Percentiles rank a stretch among this genome's conserved stretches.
phyloP scores from a whole-genome alignment of 2,888 invertebrate species.

The Cephus spinipes region DNA sequence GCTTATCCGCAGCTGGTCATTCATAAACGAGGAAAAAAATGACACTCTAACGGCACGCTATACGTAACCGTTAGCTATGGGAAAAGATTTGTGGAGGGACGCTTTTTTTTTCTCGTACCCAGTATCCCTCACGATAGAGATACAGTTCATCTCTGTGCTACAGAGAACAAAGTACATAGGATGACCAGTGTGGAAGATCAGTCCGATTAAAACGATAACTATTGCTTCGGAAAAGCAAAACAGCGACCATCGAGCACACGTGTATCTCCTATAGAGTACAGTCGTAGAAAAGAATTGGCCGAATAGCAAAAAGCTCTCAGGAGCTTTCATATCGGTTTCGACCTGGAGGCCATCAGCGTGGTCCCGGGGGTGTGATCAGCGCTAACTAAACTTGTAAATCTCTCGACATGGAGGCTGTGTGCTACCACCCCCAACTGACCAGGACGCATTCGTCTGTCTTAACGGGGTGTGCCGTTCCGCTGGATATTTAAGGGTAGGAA shows the following conservation, averaged over 20 bases:
- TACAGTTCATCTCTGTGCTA: too few species aligned
- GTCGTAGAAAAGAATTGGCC: too few species aligned
- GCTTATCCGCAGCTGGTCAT: slow-evolving; percentile 65
- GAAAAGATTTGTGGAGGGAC: slow-evolving; percentile 55
- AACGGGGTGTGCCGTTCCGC: slow-evolving; percentile 17
- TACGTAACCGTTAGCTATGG: slow-evolving; percentile 61
- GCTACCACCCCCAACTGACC: slow-evolving; percentile 61
- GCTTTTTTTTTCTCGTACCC: too few species aligned
- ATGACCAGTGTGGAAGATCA: too few species aligned
- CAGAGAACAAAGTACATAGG: too few species aligned
- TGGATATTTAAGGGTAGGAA: too few species aligned
- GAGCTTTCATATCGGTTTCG: slow-evolving; percentile 43
- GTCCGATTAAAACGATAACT: too few species aligned
- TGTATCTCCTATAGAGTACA: too few species aligned
- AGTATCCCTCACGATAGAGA: too few species aligned
- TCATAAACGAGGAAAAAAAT: slow-evolving; percentile 58
- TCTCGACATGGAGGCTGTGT: slow-evolving; percentile 42
- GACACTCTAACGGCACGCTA: slow-evolving; percentile 54
- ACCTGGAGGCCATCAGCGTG: slow-evolving; percentile 40
- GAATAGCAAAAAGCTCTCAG: slow-evolving; percentile 27
- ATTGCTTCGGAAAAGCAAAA: not conserved
- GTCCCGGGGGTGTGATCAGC: slow-evolving; percentile 65
- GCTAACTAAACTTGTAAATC: slow-evolving; percentile 68
- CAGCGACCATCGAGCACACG: slow-evolving; percentile 13
- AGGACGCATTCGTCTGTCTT: slow-evolving; percentile 66